A percentile compares a stretch with the other conserved stretches of the same genome.
Evolutionary conservation across 2,113 vertebrate genomes (phyloP).

Genomic region (Vireo altiloquus): DNA sequence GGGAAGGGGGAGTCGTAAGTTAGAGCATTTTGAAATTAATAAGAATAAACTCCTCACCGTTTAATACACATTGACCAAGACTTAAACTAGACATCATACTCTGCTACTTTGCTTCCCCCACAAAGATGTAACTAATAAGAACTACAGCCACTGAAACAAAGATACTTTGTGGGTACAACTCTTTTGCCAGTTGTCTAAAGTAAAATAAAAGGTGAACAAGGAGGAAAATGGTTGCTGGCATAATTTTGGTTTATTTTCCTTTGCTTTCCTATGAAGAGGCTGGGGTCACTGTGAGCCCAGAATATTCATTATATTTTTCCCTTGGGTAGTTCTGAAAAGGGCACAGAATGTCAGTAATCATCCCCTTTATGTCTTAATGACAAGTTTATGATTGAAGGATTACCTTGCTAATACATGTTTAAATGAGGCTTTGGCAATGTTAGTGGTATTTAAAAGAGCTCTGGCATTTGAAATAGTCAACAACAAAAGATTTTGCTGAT

Average conservation of each 20-base stretch:
- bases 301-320: constrained; percentile 71
- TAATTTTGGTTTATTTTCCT: not conserved
- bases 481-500: constrained; percentile 18
- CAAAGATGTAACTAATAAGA: not conserved
- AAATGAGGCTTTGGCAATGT: constrained; percentile 52
- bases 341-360: constrained; percentile 70
- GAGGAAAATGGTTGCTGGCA: not conserved
- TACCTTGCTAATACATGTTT: constrained; percentile 48
- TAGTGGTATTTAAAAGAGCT: constrained; percentile 65
- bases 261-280: not conserved
- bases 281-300: constrained; percentile 50
- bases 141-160: not conserved
- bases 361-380: constrained; percentile 43
- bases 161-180: not conserved
- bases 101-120: not conserved
- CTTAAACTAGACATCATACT: not conserved
- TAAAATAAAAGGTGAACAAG: not conserved
- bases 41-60: not conserved
- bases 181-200: not conserved
- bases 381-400: constrained; percentile 70
- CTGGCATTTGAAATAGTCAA: constrained; percentile 63
- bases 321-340: constrained; percentile 73
- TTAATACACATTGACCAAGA: not conserved
- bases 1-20: not conserved
- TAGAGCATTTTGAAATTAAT: not conserved